Evolutionary conservation across 2,888 invertebrate species (phyloP), one percentile per base, ranked within the genome.

Genomic region (Doris montereyensis): DNA sequence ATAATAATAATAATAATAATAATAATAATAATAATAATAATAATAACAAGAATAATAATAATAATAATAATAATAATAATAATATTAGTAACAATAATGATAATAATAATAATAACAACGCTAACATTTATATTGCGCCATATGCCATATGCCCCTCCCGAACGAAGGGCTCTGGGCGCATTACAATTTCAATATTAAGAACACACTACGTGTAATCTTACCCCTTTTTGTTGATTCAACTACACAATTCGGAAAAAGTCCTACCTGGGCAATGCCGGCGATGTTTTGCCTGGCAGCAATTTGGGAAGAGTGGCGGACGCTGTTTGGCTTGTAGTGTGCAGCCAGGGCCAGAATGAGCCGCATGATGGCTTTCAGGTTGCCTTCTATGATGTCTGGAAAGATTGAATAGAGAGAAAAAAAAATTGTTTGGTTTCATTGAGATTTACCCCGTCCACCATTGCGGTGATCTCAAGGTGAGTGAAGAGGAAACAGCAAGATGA

Each of bases 281-380:
- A 89, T 82, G 76, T 85, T 76, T 32, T 81, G 77, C 32, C 84
- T 83, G 32, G 79, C 81, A 28, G 81, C 62, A 80, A 79, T 0
- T 58, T 81, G 82, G 1, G 85, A 81, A 0, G 88, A 88, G 81
- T 88, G 89, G 74, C 89, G 88, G 8, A 90, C 90, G 81, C 89
- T 89, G 80, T 87, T 87, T 10, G 90, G 91, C 81, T 92, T 92
- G 84, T 91, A 92, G 85, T 92, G 92, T 32, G 92, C 92, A 2
- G 92, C 92, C 71, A 92, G 86, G 0, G 92, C 92, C 74, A 92
- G 85, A 3, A 92, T 92, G 35, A 92, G 86, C 34, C 92, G 85
- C 92, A 92, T 92, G 30, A 92, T 92, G 28, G 92, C 89, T 82
- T 92, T 92, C 79, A 92, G 84, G 81, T 92, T 92, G 0, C 92